phyloP scores from a whole-genome alignment of 2,888 invertebrate genomes.

The Loripinus fragilis region DNA sequence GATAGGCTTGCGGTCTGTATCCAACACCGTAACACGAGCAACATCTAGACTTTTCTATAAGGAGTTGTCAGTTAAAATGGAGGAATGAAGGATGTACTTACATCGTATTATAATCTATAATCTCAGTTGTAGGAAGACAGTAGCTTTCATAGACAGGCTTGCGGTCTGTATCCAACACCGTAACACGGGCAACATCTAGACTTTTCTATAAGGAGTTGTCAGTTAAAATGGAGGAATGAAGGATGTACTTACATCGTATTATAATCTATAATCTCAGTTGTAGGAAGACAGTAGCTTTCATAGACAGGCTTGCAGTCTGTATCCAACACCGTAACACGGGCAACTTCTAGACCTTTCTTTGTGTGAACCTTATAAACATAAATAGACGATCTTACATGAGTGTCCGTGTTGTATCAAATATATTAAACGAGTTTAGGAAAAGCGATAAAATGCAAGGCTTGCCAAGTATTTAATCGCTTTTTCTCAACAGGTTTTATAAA shows the following conservation, averaged over 20 bases:
- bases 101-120: conserved; percentile 46
- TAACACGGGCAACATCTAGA: conserved; percentile 28
- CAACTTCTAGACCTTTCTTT: conserved; percentile 20
- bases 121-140: conserved; percentile 40
- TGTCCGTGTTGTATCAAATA: too few relatives aligned
- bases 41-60: too few relatives aligned
- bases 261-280: conserved; percentile 23
- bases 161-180: conserved; percentile 21
- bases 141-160: conserved; percentile 33
- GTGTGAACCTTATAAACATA: conserved; percentile 31
- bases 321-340: conserved; percentile 20
- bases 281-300: not conserved
- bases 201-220: too few relatives aligned
- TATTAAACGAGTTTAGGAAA: too few relatives aligned
- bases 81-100: too few relatives aligned
- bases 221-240: too few relatives aligned
- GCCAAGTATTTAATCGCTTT: too few relatives aligned
- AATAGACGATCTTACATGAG: not conserved
- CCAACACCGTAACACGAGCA: conserved; percentile 7
- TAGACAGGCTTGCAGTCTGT: not conserved
- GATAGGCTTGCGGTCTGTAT: not conserved
- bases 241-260: conserved; percentile 1
- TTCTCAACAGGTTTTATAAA: too few relatives aligned
- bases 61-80: too few relatives aligned
- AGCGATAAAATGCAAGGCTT: too few relatives aligned